phyloP scores from a whole-genome alignment of 1,140 invertebrate species.

The Drosophila malerkotliana region DNA sequence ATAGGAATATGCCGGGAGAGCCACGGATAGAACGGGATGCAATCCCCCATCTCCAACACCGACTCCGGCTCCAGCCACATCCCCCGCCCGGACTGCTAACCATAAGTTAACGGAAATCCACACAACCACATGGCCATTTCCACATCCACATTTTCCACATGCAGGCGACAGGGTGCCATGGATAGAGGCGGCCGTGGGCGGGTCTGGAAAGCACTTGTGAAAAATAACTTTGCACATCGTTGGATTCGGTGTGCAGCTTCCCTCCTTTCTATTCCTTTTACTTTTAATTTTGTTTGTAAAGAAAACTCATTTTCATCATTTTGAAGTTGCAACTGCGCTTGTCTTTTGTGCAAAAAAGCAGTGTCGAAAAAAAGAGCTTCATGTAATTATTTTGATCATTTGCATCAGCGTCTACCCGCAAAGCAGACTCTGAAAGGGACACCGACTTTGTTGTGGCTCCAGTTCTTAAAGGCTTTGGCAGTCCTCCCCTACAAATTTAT shows the following conservation, averaged over 20 bases:
- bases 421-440: constrained; percentile 33
- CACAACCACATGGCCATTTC: constrained; percentile 73
- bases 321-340: constrained; percentile 77
- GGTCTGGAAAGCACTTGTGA: constrained; percentile 78
- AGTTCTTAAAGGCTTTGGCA: constrained; percentile 37
- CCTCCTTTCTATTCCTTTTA: constrained; percentile 37
- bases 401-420: constrained; percentile 60
- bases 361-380: constrained; percentile 53
- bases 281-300: constrained; percentile 83
- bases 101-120: constrained; percentile 82
- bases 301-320: constrained; percentile 83
- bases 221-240: constrained; percentile 82
- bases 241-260: constrained; percentile 80
- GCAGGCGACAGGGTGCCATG: constrained; percentile 60
- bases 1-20: constrained; percentile 60
- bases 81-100: constrained; percentile 56
- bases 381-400: constrained; percentile 83
- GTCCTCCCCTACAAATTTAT: neutral
- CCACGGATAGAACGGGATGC: neutral
- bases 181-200: neutral
- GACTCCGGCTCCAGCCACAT: constrained; percentile 18
- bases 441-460: constrained; percentile 49
- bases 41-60: neutral
- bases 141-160: constrained; percentile 71
- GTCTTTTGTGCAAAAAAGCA: constrained; percentile 57